These are phyloP conservation scores for Andrena cerasifolii DNA, from an alignment of 1,140 invertebrate genomes.

Conservation along the genomic window DNA sequence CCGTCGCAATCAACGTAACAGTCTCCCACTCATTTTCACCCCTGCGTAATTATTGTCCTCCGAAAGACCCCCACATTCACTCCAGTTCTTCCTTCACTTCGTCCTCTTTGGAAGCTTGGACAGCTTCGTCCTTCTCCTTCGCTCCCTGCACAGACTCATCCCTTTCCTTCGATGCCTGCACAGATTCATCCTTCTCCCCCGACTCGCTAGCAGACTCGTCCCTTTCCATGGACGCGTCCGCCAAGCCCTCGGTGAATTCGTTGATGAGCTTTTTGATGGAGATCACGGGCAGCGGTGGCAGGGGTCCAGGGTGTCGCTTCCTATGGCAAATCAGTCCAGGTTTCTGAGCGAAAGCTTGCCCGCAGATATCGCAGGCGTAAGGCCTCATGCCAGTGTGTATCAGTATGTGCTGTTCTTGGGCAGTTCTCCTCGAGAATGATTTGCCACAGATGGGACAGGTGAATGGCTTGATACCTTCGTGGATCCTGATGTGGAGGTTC, in stretches of 20 bases:
- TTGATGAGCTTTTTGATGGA: slow-evolving; percentile 68
- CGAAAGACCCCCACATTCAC: too few species aligned
- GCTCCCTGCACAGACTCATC: too few species aligned
- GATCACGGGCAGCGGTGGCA: slow-evolving; percentile 68
- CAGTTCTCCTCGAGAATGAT: slow-evolving; percentile 85
- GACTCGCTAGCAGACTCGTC: too few species aligned
- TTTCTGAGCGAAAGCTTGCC: slow-evolving; percentile 86
- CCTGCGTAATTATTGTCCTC: too few species aligned
- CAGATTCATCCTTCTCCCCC: not conserved
- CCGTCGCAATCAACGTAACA: not conserved
- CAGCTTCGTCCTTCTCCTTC: too few species aligned
- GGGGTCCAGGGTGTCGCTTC: slow-evolving; percentile 81
- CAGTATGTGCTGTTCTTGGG: slow-evolving; percentile 87
- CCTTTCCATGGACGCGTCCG: not conserved
- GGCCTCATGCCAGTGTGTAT: slow-evolving; percentile 91
- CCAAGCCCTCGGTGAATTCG: slow-evolving; percentile 55
- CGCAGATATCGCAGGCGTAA: slow-evolving; percentile 91
- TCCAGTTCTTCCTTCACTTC: not conserved
- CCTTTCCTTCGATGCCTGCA: too few species aligned
- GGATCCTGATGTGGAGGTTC: slow-evolving; percentile 87
- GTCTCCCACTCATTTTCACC: too few species aligned
- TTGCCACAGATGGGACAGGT: slow-evolving; percentile 89
- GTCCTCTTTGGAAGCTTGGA: not conserved
- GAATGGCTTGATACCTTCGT: slow-evolving; percentile 88
- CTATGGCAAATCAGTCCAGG: slow-evolving; percentile 84